Evolutionary conservation across 2,113 vertebrate genomes (phyloP).

Genomic region (Crypturellus undulatus): DNA sequence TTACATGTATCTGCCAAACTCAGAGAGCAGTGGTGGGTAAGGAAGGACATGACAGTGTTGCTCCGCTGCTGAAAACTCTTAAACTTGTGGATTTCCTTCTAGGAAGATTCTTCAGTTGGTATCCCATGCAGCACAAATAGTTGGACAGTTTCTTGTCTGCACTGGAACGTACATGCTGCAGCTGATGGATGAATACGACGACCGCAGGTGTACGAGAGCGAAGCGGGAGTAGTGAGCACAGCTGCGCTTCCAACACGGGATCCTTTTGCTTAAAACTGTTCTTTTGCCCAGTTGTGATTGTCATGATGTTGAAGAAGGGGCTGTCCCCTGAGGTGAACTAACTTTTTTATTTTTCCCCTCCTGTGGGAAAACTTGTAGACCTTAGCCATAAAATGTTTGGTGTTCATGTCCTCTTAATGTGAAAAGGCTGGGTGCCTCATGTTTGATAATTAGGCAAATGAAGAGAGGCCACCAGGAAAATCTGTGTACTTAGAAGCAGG

Average conservation of each 20-base stretch:
- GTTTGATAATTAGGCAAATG: not conserved
- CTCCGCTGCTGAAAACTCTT: not conserved
- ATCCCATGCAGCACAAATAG: slow-evolving; percentile 76
- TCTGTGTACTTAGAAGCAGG: not conserved
- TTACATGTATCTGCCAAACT: not conserved
- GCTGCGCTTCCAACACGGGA: not conserved
- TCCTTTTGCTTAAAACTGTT: not conserved
- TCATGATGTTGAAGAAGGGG: not conserved
- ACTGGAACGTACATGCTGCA: slow-evolving; percentile 75
- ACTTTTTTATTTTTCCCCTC: not conserved
- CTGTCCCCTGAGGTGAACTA: not conserved
- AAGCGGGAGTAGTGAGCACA: not conserved
- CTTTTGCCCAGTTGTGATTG: not conserved
- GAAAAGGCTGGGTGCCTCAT: not conserved
- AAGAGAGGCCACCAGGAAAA: not conserved
- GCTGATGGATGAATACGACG: slow-evolving; percentile 71
- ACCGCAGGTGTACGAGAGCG: not conserved
- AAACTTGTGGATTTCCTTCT: slow-evolving; percentile 18
- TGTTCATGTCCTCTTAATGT: not conserved
- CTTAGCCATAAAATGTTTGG: not conserved
- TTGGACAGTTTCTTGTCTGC: slow-evolving; percentile 81
- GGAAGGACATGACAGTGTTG: not conserved
- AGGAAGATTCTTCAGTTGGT: slow-evolving; percentile 79
- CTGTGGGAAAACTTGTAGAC: not conserved
- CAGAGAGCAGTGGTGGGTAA: not conserved